phyloP scores from a whole-genome alignment of 2,113 vertebrate genomes.

The Stictonetta naevosa region DNA sequence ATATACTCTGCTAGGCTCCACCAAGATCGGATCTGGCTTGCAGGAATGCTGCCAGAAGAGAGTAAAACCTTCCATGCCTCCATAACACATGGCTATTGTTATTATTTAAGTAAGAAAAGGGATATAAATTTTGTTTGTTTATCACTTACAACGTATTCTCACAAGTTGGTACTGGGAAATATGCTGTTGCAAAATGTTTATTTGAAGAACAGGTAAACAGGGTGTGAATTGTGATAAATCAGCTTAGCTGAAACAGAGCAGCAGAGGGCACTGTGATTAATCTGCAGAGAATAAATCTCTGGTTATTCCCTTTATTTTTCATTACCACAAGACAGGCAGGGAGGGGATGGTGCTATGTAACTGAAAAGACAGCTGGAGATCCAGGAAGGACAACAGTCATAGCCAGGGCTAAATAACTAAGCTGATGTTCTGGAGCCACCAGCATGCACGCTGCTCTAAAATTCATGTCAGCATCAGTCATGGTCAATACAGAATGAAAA shows the following conservation, averaged over 20 bases:
- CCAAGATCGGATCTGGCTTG: background rate
- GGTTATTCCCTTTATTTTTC: background rate
- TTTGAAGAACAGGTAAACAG: background rate
- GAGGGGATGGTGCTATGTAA: background rate
- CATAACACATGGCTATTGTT: background rate
- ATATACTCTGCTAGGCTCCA: background rate
- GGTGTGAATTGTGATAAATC: background rate
- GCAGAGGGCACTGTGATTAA: conserved; percentile 47
- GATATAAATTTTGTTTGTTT: background rate
- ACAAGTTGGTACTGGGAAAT: background rate
- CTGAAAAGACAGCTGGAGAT: background rate
- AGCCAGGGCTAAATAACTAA: background rate
- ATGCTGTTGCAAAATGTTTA: background rate
- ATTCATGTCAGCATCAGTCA: rapidly evolving
- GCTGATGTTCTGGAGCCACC: background rate
- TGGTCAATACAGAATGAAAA: background rate
- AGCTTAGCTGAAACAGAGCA: background rate
- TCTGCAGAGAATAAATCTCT: background rate
- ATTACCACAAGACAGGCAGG: background rate
- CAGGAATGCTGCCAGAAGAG: background rate
- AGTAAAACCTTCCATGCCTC: background rate
- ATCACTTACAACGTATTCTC: background rate
- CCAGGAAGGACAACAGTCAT: background rate
- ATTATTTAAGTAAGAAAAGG: background rate
- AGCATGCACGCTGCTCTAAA: background rate